Percentiles rank a stretch among this genome's conserved stretches.
phyloP scores from a whole-genome alignment of 2,113 vertebrate species.

The Platycercus adscitus region DNA sequence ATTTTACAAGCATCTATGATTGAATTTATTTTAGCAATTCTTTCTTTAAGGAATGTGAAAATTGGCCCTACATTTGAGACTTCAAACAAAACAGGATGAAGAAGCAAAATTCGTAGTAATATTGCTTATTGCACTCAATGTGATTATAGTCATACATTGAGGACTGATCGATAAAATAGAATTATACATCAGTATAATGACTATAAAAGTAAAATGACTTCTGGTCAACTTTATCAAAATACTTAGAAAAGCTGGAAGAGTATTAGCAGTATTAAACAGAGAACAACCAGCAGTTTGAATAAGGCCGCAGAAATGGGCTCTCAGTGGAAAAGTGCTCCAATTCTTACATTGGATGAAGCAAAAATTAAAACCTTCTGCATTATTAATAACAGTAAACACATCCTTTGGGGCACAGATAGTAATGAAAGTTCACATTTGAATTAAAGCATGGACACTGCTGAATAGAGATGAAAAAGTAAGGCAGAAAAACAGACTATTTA shows the following conservation, averaged over 20 bases:
- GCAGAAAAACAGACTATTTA: not conserved
- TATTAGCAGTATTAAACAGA: not conserved
- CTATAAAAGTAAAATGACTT: slow-evolving; percentile 42
- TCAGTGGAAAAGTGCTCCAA: not conserved
- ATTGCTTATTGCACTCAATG: slow-evolving; percentile 30
- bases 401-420: not conserved
- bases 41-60: slow-evolving; percentile 71
- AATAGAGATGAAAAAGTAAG: not conserved
- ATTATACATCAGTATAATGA: slow-evolving; percentile 22
- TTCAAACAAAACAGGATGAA: slow-evolving; percentile 61
- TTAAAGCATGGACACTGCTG: not conserved
- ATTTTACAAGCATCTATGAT: slow-evolving; percentile 78
- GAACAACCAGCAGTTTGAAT: not conserved
- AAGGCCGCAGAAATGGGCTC: not conserved
- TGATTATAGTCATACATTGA: not conserved
- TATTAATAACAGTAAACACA: slow-evolving; percentile 35
- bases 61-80: slow-evolving; percentile 64
- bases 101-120: slow-evolving; percentile 40
- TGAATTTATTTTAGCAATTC: slow-evolving; percentile 72
- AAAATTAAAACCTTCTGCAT: slow-evolving; percentile 57
- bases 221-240: slow-evolving; percentile 43
- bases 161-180: slow-evolving; percentile 34
- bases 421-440: slow-evolving; percentile 53
- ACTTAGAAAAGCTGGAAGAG: not conserved
- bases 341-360: slow-evolving; percentile 36